Evolutionary conservation across 1,140 invertebrate species (phyloP).

Genomic region (Xylocopa sonorina): DNA sequence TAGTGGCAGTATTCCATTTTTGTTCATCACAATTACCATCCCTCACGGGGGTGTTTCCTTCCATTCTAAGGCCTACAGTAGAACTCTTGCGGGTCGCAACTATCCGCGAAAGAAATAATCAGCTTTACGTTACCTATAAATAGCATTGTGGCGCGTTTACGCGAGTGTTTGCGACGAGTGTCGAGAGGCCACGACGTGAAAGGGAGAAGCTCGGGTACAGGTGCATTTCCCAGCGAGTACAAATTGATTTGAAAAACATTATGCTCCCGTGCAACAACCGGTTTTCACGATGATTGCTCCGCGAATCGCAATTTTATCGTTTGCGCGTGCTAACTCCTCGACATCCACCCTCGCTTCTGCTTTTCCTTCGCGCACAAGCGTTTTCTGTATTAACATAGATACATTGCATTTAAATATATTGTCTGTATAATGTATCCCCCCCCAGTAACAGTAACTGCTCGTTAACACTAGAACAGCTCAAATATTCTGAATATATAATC

Average conservation of each 20-base stretch:
- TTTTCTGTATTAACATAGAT: background rate
- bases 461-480: too few relatives aligned
- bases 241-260: slow-evolving; percentile 42
- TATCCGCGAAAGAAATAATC: slow-evolving; percentile 49
- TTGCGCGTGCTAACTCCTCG: background rate
- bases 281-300: slow-evolving; percentile 25
- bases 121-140: slow-evolving; percentile 44
- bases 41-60: background rate
- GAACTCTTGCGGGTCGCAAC: background rate
- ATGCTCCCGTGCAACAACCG: background rate
- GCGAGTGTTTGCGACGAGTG: slow-evolving; percentile 21
- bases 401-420: too few relatives aligned
- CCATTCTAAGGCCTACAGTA: slow-evolving; percentile 12
- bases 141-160: slow-evolving; percentile 39
- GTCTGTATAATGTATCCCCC: too few relatives aligned
- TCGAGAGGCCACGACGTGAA: slow-evolving; percentile 29
- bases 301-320: slow-evolving; percentile 19
- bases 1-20: too few relatives aligned
- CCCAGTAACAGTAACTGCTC: too few relatives aligned
- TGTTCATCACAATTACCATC: background rate
- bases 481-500: too few relatives aligned
- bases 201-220: slow-evolving; percentile 33
- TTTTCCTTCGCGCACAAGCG: background rate
- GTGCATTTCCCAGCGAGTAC: slow-evolving; percentile 31
- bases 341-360: background rate